Evolutionary conservation across 2,797 vertebrate species (phyloP).

Genomic region (Numenius phaeopus): DNA sequence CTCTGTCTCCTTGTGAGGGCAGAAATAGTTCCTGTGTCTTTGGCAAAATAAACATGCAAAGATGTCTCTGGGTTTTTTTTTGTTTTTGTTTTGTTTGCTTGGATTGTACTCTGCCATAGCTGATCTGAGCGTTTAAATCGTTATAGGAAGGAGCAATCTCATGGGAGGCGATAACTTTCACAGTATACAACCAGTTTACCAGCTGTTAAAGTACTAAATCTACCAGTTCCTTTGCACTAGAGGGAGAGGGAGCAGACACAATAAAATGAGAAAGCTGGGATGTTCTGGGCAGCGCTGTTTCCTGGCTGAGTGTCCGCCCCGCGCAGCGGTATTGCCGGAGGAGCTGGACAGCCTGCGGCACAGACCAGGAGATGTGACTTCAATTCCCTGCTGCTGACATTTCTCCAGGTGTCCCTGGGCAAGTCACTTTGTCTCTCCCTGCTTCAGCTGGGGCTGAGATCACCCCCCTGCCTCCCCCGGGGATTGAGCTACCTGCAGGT

Average conservation of each 20-base stretch:
- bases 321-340: rapidly evolving
- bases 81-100: not conserved
- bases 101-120: not conserved
- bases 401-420: not conserved
- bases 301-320: rapidly evolving
- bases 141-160: not conserved
- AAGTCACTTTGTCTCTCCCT: not conserved
- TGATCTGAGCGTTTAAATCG: not conserved
- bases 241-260: rapidly evolving
- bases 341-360: not conserved
- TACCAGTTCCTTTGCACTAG: not conserved
- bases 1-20: not conserved
- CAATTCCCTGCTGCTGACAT: not conserved
- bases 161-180: rapidly evolving
- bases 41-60: not conserved
- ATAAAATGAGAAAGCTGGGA: rapidly evolving
- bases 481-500: rapidly evolving
- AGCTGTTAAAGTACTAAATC: not conserved
- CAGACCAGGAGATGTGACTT: rapidly evolving
- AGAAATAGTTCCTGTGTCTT: not conserved
- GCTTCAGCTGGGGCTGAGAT: not conserved
- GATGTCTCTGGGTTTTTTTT: not conserved
- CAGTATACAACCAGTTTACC: not conserved
- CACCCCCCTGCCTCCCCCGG: rapidly evolving
- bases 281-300: not conserved